Base-by-base conservation (phyloP, 2,113 vertebrate genomes). In the Onychostruthus taczanowskii region DNA sequence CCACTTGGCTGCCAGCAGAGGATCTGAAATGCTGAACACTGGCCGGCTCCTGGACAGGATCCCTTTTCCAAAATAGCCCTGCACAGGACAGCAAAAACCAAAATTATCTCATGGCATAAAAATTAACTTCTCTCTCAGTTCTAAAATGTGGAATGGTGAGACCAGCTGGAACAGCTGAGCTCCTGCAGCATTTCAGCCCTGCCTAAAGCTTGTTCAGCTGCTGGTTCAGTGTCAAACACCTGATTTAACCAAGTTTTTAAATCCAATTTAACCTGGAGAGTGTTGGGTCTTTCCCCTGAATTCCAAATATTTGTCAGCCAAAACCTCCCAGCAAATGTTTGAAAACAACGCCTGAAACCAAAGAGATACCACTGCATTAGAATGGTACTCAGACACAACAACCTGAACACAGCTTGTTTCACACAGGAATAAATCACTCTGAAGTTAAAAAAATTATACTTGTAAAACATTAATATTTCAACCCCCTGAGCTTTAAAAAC, bases 41-140 rank as follows among this genome's bases (percentile, higher is more conserved):
- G 99, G 99, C 59, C 98, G 96, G 92, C 98, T 98, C 97, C 98
- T 98, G 53, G 99, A 99, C 69, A 99, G 97, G 85, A 99, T 84
- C 5, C 99, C 99, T 98, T 99, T 99, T 46, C 99, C 99, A 97
- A 99, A 99, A 91, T 98, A 99, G 50, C 99, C 99, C 99, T 99
- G 84, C 41, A 90, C 21, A 87, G 55, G 84, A 49, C 69, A 92
- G n/a, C 44, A 47, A 74, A 77, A 77, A 24, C 21, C n/a, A 55
- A 43, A 27, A 43, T 76, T 72, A n/a, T 2, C 26, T 55, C 33
- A 49, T 10, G 20, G 20, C 14, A 67, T 7, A 30, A 55, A 35
- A 67, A 5, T 0, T 0, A 77, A 11, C 23, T 50, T 30, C 8
- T 27, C 78, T 55, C 11, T 24, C 84, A 70, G 11, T 3, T 4